Conservation (phyloP, 2,113 vertebrate genomes). For the Amphiprion percula region DNA sequence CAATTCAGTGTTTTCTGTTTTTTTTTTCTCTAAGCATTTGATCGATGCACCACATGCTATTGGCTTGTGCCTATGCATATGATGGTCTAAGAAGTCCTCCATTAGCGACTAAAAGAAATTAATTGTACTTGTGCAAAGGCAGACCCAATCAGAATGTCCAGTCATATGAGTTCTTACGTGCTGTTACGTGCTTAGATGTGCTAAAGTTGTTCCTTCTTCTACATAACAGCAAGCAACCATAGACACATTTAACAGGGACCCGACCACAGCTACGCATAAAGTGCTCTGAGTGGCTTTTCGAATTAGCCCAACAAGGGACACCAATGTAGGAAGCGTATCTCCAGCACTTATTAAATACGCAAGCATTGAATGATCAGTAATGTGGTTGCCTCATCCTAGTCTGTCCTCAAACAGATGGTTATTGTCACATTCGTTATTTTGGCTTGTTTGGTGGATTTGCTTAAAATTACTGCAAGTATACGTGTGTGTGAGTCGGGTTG, state of each 20-base stretch:
- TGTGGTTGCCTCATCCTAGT: not conserved
- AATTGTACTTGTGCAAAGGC: constrained; percentile 17
- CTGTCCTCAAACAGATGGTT: not conserved
- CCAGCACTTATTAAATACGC: constrained; percentile 42
- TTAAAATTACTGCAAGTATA: not conserved
- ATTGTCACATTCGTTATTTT: constrained; percentile 18
- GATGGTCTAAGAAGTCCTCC: not conserved
- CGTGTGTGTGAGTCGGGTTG: not conserved
- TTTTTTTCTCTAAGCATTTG: constrained; percentile 26
- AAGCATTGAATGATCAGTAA: constrained; percentile 32
- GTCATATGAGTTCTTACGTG: constrained; percentile 18
- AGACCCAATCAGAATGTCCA: not conserved
- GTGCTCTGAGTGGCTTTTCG: not conserved
- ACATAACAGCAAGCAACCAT: not conserved
- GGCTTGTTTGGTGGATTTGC: constrained; percentile 23
- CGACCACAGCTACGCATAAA: not conserved
- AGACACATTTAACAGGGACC: constrained; percentile 9
- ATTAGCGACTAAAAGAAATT: constrained; percentile 28
- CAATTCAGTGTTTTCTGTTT: constrained; percentile 36
- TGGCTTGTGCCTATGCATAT: constrained; percentile 7
- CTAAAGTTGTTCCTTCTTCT: not conserved
- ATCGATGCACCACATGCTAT: constrained; percentile 8
- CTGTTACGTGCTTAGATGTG: constrained; percentile 2
- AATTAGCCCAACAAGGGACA: constrained; percentile 7
- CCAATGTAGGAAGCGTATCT: constrained; percentile 25